Evolutionary conservation across 2,797 vertebrate genomes (phyloP), one percentile per base, ranked within the genome.

Genomic region (Anabacerthia variegaticeps): DNA sequence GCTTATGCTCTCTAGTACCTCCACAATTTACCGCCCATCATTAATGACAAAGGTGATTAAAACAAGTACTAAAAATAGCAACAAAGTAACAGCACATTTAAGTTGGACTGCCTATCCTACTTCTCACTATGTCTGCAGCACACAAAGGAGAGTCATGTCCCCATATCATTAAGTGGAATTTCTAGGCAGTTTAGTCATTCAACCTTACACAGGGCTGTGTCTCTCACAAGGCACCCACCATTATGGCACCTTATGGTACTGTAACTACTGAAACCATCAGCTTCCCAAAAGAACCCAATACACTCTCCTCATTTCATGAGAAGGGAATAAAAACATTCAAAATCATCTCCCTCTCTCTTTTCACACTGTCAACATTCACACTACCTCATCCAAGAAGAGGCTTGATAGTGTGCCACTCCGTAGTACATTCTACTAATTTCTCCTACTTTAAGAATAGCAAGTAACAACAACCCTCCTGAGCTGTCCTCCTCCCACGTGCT

Each of bases 351-450:
- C 26, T 8, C 12, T 10, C 44, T 81, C 58, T 22, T 36, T 71
- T 71, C 28, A 34, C 20, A 7, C 4, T n/a, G 27, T 5, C 65
- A 83, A 49, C 12, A 20, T 7, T 43, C 51, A 20, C 36, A 63
- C 22, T 8, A 37, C 9, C 63, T 74, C 37, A 61, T 4, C 27
- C 28, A 62, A 26, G 39, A 68, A 12, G 7, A 48, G 16, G 24
- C 20, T 80, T 3, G 1, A 10, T 1, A 34, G 14, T 0, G 2
- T 23, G 11, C 12, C 1, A 1, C 59, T 54, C 26, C 12, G 4
- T 19, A 59, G 43, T 7, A 39, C 1, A 1, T 36, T 75, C 44
- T 18, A 77, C 41, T 72, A 15, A 36, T 48, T 65, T 28, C 28
- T 39, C 26, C 48, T 61, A 13, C 52, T 68, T 58, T 44, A 79